Conservation (phyloP, 1,140 invertebrate genomes). For the Nasonia vitripennis region DNA sequence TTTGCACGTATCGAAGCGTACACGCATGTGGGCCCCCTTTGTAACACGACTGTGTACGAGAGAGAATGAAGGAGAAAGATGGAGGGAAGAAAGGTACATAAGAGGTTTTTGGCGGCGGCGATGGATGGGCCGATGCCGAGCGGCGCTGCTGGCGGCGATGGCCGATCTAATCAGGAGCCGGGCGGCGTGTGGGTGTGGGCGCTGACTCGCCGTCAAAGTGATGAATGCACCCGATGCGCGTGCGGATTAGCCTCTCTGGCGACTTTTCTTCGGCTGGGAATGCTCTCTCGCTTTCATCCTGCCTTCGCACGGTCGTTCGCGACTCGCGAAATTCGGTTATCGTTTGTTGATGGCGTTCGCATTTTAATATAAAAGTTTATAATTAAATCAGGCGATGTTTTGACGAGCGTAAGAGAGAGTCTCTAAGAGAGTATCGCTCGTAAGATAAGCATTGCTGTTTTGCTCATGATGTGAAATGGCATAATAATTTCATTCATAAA, state of each 20-base stretch:
- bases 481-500: background rate
- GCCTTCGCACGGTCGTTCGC: background rate
- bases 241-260: conserved; percentile 28
- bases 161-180: conserved; percentile 39
- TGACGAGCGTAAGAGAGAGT: too few relatives aligned
- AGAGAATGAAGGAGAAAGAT: background rate
- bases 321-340: too few relatives aligned
- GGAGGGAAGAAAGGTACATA: background rate
- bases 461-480: background rate
- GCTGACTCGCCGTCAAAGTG: background rate
- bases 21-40: background rate
- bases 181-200: conserved; percentile 30
- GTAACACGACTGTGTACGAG: background rate
- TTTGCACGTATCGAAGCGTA: background rate
- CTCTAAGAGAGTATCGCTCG: too few relatives aligned
- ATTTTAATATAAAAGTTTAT: background rate
- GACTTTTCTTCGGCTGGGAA: conserved; percentile 31
- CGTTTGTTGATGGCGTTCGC: too few relatives aligned
- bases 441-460: background rate
- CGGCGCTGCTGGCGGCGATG: background rate
- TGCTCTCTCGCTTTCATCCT: background rate
- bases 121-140: conserved; percentile 6
- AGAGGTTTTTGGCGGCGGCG: background rate
- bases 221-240: conserved; percentile 27
- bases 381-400: too few relatives aligned